Evolutionary conservation across 2,797 vertebrate genomes (phyloP), one percentile per base, ranked within the genome.

Genomic region (Capromys pilorides): DNA sequence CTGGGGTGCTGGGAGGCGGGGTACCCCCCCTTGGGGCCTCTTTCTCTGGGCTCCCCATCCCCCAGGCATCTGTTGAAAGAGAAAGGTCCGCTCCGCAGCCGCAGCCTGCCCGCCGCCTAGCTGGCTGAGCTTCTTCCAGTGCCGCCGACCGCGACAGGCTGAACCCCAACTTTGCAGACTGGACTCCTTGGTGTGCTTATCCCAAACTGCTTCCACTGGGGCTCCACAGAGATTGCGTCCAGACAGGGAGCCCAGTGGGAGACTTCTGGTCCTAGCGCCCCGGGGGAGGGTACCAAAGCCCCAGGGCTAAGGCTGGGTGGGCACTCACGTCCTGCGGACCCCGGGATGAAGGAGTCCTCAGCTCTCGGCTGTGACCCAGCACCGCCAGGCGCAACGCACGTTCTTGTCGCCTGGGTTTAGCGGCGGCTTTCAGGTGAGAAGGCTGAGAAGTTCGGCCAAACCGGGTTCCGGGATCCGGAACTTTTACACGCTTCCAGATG

Each of bases 51-150:
- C 36, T 93, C 78, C 95, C 96, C 95, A 94, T 90, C 96, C 96
- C 96, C 94, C 96, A 93, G 41, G 93, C 95, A 90, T 96, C 95
- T 96, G 91, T 79, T 45, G 78, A 75, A 54, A 80, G 28, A 82
- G 49, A 90, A 86, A 83, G 14, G 91, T 93, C 54, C 92, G 33
- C 71, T 86, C 83, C 0, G 51, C 80, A 36, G 67, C 73, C 12
- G 39, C 75, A 51, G 93, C 79, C 93, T 54, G 87, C 92, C 73
- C 1, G 69, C 92, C 31, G 14, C 86, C 73, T 8, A 22, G 5
- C 31, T 28, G 71, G 36, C 66, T 91, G 86, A 19, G 14, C 62
- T 64, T 77, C 49, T 89, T 83, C 69, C 45, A 64, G 13, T 71
- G 78, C 54, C 1, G 14, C 77, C 36, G 39, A 95, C 77, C 33